Evolutionary conservation across 2,888 invertebrate genomes (phyloP), one percentile per base, ranked within the genome.

Genomic region (Elmis aenea): DNA sequence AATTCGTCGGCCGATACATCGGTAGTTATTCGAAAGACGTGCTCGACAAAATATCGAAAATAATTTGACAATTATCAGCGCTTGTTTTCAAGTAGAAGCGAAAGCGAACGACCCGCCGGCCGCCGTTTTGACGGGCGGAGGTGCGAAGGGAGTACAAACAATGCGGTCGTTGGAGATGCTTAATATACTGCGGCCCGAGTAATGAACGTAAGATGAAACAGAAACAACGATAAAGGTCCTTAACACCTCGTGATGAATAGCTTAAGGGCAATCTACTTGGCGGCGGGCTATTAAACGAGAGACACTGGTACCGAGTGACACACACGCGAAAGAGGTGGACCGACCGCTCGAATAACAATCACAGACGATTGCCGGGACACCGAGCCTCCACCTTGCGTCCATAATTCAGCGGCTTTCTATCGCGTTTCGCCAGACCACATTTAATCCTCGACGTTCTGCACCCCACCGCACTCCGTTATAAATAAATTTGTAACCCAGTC

Each of bases 181-280:
- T 62, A 62, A 64, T 64, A 62, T 61, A 64, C 59, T 60, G 54
- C 58, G 54, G 58, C 55, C 51, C 50, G 57, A 58, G 59, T 62
- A 63, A 63, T 62, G 61, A 62, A 63, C 63, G 54, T 61, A 61
- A 61, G 64, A 63, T 63, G 62, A 63, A 64, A 64, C 64, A 63
- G 64, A 64, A 64, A 61, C 63, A 62, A 59, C 63, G 59, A 65
- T 62, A 62, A 62, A 62, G 60, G 61, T 61, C 61, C 59, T 59
- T 58, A 62, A 61, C 61, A 61, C 62, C 61, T 62, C 56, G 58
- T 62, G 62, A 62, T 61, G 60, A 61, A 62, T 62, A 56, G 61
- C 58, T 62, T 60, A 58, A 61, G 57, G 56, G 58, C 57, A 59
- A 61, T 58, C 57, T 58, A 57, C 52, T 54, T 43, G 43, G 33